Conservation (phyloP, 2,888 invertebrate genomes). For the Drosophila austrosaltans region DNA sequence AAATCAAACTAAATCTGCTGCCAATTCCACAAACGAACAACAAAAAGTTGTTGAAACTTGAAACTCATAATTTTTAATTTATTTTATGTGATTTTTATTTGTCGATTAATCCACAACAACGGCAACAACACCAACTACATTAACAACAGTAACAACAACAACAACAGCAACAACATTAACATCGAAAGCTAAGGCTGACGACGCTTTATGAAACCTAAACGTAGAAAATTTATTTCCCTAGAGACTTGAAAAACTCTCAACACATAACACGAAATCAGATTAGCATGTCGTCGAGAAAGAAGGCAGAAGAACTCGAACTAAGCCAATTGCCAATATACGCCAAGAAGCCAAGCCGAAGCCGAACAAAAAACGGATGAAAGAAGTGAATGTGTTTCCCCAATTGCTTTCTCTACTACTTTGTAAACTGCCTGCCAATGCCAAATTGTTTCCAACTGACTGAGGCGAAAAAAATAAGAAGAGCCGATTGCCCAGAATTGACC, state of each 20-base stretch:
- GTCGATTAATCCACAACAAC: conserved; percentile 73
- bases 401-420: conserved; percentile 73
- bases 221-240: conserved; percentile 75
- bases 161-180: conserved; percentile 46
- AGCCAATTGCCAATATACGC: conserved; percentile 48
- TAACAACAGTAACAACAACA: conserved; percentile 44
- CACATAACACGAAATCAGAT: conserved; percentile 78
- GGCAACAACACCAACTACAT: conserved; percentile 43
- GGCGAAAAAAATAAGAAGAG: conserved; percentile 46
- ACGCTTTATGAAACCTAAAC: conserved; percentile 79
- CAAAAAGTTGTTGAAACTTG: conserved; percentile 73
- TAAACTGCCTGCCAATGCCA: conserved; percentile 77
- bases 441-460: conserved; percentile 61
- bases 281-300: conserved; percentile 70
- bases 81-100: conserved; percentile 81
- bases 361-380: conserved; percentile 32
- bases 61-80: conserved; percentile 81
- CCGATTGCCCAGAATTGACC: conserved; percentile 62
- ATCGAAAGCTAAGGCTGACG: conserved; percentile 51
- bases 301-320: conserved; percentile 44
- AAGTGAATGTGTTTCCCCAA: conserved; percentile 71
- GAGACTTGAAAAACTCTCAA: conserved; percentile 52
- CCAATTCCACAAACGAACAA: conserved; percentile 55
- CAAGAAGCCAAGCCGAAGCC: conserved; percentile 53
- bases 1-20: conserved; percentile 77